Base-by-base conservation (phyloP, 64 coral and sea anemone genomes). In the Hydrozoanthus tunicans region DNA sequence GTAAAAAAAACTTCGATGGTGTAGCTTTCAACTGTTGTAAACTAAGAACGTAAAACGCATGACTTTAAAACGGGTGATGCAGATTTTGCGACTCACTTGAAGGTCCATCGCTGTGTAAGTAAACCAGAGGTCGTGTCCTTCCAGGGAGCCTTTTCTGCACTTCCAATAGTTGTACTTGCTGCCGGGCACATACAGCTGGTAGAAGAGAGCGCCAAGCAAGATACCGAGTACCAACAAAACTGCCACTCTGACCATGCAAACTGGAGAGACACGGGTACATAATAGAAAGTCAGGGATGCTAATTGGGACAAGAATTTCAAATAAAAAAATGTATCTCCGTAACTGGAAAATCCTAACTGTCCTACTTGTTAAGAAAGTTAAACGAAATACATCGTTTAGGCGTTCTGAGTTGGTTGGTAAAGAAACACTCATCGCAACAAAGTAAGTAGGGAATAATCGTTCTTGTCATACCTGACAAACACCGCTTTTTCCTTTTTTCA, bases 111-210 rank as follows among this genome's bases (percentile, higher is more conserved):
- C 74, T 86, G 52, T 58, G 17, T 73, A 86, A 5, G 67, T 72
- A 69, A 86, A 86, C 68, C 68, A 15, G 7, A 86, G 51, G n/a
- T 86, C 69, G 12, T 86, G 67, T 26, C 83, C 91, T 11, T 77
- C 81, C 12, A 70, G 27, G 6, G 81, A 86, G 0, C 82, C 91
- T 24, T 60, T 63, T 2, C 15, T 3, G 43, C 91, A 92, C 55
- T 86, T 62, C 91, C 91, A 92, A 60, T 92, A 92, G 66, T 85
- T 83, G 55, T 83, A 92, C 14, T 54, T 58, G 23, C 81, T 92
- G 4, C 60, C 68, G 7, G 91, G 91, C 20, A 54, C 81, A 12
- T 86, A 92, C 1, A 92, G 7, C 61, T 92, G 91, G 51, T 86
- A 92, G 3, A 92, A 62, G 9, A 92, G 51, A 7, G 83, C 71